Conservation (phyloP, 2,888 invertebrate genomes). For the Diplolepis rosae region DNA sequence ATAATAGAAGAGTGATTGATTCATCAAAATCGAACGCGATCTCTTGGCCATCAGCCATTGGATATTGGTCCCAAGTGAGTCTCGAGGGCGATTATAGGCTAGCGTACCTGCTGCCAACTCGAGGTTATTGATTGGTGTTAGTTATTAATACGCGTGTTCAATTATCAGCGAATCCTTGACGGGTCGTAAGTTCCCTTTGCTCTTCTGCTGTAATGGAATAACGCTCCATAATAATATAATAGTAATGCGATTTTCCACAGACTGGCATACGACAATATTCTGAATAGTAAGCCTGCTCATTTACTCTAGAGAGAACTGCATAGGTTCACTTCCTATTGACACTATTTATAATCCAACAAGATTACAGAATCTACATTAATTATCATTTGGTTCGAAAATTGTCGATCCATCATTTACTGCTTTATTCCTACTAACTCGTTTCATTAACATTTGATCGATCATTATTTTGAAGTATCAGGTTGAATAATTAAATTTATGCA, state of each 20-base stretch:
- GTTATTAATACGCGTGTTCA: slow-evolving; percentile 72
- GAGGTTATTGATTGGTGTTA: slow-evolving; percentile 69
- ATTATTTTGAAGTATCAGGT: no score
- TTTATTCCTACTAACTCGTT: no score
- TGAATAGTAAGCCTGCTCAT: neutral
- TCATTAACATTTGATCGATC: no score
- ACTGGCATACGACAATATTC: neutral
- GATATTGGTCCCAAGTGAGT: slow-evolving; percentile 47
- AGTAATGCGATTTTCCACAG: slow-evolving; percentile 21
- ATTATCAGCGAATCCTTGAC: slow-evolving; percentile 61
- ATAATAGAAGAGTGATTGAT: slow-evolving; percentile 7
- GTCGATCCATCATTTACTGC: no score
- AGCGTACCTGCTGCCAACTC: slow-evolving; percentile 29
- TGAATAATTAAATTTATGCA: no score
- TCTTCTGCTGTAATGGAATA: slow-evolving; percentile 59
- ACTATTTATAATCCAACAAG: neutral
- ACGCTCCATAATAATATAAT: slow-evolving; percentile 64
- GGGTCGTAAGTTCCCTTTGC: slow-evolving; percentile 50
- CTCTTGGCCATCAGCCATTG: slow-evolving; percentile 39
- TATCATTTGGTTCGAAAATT: no score
- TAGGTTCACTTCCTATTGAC: neutral
- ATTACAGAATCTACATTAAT: neutral
- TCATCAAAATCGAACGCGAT: slow-evolving; percentile 27
- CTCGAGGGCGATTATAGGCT: slow-evolving; percentile 38
- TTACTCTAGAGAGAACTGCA: neutral